A percentile compares a stretch with the other conserved stretches of the same genome.
phyloP scores from a whole-genome alignment of 1,140 invertebrate genomes.

The Platyura marginata region DNA sequence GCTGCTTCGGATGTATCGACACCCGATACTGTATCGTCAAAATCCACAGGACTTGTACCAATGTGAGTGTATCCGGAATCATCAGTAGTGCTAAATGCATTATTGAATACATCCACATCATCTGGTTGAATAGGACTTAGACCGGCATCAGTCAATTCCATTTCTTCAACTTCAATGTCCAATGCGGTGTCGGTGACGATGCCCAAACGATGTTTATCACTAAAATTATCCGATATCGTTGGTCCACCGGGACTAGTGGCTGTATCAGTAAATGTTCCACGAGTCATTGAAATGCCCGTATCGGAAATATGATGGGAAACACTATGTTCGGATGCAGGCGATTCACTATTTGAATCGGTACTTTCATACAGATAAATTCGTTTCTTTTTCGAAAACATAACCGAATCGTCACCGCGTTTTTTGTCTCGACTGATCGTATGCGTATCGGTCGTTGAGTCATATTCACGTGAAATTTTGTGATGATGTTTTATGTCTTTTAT shows the following conservation, averaged over 20 bases:
- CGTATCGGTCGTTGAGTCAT: slow-evolving; percentile 5
- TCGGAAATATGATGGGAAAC: slow-evolving; percentile 29
- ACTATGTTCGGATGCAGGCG: slow-evolving; percentile 28
- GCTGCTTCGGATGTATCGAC: slow-evolving; percentile 27
- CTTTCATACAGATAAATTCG: slow-evolving; percentile 27
- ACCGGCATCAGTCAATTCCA: slow-evolving; percentile 31
- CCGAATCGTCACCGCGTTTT: slow-evolving; percentile 26
- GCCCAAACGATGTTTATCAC: not conserved
- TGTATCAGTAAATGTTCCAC: slow-evolving; percentile 26
- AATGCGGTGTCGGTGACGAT: slow-evolving; percentile 18
- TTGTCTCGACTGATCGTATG: slow-evolving; percentile 14
- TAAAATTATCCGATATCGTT: not conserved
- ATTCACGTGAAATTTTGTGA: slow-evolving; percentile 19
- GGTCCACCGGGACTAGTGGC: slow-evolving; percentile 25
- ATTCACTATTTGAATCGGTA: slow-evolving; percentile 17
- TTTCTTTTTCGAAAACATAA: slow-evolving; percentile 29
- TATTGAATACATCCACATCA: slow-evolving; percentile 18
- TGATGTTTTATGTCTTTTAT: not conserved
- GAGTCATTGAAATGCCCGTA: slow-evolving; percentile 30
- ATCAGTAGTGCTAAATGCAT: slow-evolving; percentile 9
- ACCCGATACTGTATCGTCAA: slow-evolving; percentile 12
- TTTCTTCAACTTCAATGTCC: slow-evolving; percentile 27
- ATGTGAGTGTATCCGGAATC: slow-evolving; percentile 18
- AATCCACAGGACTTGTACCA: slow-evolving; percentile 28
- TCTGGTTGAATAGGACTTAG: slow-evolving; percentile 32